A percentile compares a stretch with the other conserved stretches of the same genome.
Conservation (phyloP, 2,797 vertebrate genomes). For the Spondyliosoma cantharus region DNA sequence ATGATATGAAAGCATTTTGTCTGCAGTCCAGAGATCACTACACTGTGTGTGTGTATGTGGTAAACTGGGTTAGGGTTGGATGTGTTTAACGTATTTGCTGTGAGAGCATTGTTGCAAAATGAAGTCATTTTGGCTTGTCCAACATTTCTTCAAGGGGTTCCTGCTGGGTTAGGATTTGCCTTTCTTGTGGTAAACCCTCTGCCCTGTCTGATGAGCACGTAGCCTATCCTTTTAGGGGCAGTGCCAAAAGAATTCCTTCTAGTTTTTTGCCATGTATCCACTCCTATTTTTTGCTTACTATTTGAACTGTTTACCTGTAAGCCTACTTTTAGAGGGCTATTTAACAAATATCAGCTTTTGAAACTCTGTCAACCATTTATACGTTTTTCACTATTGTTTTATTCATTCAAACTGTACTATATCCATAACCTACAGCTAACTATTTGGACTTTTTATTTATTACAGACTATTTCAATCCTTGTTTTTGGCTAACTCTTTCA, state of each 20-base stretch:
- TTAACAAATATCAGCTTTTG: too few relatives aligned
- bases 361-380: too few relatives aligned
- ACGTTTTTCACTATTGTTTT: too few relatives aligned
- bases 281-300: background rate
- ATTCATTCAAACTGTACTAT: too few relatives aligned
- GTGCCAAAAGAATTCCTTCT: background rate
- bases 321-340: too few relatives aligned
- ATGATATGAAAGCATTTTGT: constrained; percentile 1
- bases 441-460: too few relatives aligned
- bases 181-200: background rate
- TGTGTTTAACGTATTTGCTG: constrained; percentile 20
- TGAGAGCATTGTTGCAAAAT: constrained; percentile 43
- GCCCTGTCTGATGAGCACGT: background rate
- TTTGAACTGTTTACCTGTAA: background rate
- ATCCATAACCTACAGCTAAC: too few relatives aligned
- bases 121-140: constrained; percentile 32
- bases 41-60: constrained; percentile 1
- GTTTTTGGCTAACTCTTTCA: background rate
- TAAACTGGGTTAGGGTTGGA: background rate
- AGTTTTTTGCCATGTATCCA: background rate
- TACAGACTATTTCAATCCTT: too few relatives aligned
- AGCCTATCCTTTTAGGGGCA: background rate
- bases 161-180: constrained; percentile 17
- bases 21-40: background rate
- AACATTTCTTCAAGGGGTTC: constrained; percentile 13